Percentiles rank a stretch among this genome's conserved stretches.
Conservation (phyloP, 2,113 vertebrate species). For the Rhabdomys dilectus region DNA sequence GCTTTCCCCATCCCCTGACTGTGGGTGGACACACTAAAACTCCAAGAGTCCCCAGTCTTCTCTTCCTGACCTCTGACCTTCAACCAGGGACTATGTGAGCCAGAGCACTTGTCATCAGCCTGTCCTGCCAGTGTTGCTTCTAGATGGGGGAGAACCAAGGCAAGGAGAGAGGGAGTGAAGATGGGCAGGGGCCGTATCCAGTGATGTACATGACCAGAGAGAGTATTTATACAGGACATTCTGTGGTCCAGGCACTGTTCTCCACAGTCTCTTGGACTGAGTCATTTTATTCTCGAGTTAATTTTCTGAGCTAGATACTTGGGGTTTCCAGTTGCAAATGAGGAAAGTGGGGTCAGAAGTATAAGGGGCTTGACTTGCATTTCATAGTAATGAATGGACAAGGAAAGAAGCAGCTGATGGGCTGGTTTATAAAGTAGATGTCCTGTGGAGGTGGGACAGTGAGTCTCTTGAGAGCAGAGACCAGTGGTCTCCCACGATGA, state of each 20-base stretch:
- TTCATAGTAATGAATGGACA: not conserved
- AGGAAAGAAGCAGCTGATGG: not conserved
- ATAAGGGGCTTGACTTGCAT: not conserved
- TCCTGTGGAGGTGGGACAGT: not conserved
- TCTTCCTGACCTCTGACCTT: conserved; percentile 30
- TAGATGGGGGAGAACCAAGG: not conserved
- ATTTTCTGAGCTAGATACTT: not conserved
- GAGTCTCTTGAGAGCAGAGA: not conserved
- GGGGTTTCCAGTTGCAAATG: not conserved
- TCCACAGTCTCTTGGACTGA: not conserved
- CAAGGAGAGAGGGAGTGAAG: not conserved
- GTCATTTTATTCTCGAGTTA: not conserved
- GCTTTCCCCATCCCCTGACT: not conserved
- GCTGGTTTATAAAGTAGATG: not conserved
- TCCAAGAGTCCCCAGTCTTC: not conserved
- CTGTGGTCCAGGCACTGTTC: fast-evolving
- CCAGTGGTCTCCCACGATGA: not conserved
- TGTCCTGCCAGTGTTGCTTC: not conserved
- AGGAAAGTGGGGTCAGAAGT: not conserved
- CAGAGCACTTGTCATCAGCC: not conserved
- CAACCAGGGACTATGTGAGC: not conserved
- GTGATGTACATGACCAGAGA: not conserved
- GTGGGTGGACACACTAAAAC: not conserved
- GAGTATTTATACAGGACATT: not conserved
- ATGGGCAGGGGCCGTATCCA: not conserved